Conservation (phyloP, 2,888 invertebrate species). For the Drosophila monieri region DNA sequence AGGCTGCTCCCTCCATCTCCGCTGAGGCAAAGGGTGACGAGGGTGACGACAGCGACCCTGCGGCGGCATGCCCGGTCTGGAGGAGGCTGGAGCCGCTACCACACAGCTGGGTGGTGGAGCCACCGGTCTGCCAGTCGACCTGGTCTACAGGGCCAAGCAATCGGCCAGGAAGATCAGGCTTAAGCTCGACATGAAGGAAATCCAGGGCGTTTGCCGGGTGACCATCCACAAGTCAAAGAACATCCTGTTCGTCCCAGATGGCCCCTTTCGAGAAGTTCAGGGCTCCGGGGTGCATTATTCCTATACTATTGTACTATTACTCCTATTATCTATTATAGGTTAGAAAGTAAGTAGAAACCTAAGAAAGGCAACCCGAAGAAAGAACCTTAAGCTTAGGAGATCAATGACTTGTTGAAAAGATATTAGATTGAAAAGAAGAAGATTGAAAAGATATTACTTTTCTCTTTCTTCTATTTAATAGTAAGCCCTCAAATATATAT, state of each 20-base stretch:
- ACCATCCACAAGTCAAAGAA: conserved; percentile 99
- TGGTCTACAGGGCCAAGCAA: conserved; percentile 97
- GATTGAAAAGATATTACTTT: too few relatives aligned
- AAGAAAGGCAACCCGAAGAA: too few relatives aligned
- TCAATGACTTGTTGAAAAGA: too few relatives aligned
- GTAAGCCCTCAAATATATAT: too few relatives aligned
- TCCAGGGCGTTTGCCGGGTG: conserved; percentile 96
- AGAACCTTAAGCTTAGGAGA: too few relatives aligned
- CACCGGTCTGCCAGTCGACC: conserved; percentile 89
- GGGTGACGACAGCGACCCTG: conserved; percentile 93
- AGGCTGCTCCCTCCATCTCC: conserved; percentile 87
- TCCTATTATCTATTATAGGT: too few relatives aligned
- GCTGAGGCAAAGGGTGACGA: conserved; percentile 86
- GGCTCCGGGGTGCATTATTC: too few relatives aligned
- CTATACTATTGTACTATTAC: too few relatives aligned
- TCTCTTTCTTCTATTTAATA: too few relatives aligned
- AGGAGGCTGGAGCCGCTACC: conserved; percentile 89
- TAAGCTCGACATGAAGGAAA: conserved; percentile 97
- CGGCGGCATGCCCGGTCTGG: conserved; percentile 95
- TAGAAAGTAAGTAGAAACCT: too few relatives aligned
- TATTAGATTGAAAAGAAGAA: too few relatives aligned
- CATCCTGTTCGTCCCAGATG: conserved; percentile 98
- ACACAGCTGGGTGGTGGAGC: conserved; percentile 87
- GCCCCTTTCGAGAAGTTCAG: conserved; percentile 99
- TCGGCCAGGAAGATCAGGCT: conserved; percentile 99